Base-by-base conservation (phyloP, 2,888 invertebrate species). In the Drosophila prolongata region DNA sequence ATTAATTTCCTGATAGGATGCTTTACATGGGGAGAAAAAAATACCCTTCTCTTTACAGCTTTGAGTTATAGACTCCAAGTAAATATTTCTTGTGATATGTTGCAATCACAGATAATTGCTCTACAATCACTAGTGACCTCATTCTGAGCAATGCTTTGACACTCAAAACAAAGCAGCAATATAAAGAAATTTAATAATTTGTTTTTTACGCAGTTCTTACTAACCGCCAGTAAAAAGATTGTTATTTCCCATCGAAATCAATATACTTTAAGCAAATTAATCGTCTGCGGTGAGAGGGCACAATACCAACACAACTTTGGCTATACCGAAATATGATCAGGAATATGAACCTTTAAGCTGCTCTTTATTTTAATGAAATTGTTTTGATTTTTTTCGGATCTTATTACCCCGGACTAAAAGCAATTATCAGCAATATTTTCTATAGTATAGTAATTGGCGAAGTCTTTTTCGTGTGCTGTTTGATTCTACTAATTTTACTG, bases 171-270 rank as follows among this genome's bases (percentile, higher is more conserved):
- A 5, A 11, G 2, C 10, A 1, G 19, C 2, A 11, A 11, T 11
- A 16, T 4, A 16, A 11, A 43, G 43, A 43, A 24, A 24, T 24
- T 2, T 24, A 3, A 24, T 24, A 24, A 24, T 3, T 24, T 24
- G 19, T 24, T 24, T 24, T 24, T 24, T 24, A 24, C 24, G 4
- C 24, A 47, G 34, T 72, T 78, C 76, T 86, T 70, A 74, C 54
- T 74, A 8, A 27, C 19, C 19, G 19, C 19, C 19, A 19, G 3
- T 19, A 19, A 19, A 19, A 19, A 19, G 19, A 2, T 19, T 19
- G 19, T 30, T 35, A 38, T 10, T 46, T 19, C 19, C 40, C 11
- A 52, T 34, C 10, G 40, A 34, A 43, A 19, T 34, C 10, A 34
- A 19, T 30, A n/a, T 13, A 52, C 35, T 64, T 37, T 27, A 46